These are phyloP conservation scores for Microplitis demolitor DNA, from an alignment of 1,140 invertebrate genomes.

Conservation along the genomic window DNA sequence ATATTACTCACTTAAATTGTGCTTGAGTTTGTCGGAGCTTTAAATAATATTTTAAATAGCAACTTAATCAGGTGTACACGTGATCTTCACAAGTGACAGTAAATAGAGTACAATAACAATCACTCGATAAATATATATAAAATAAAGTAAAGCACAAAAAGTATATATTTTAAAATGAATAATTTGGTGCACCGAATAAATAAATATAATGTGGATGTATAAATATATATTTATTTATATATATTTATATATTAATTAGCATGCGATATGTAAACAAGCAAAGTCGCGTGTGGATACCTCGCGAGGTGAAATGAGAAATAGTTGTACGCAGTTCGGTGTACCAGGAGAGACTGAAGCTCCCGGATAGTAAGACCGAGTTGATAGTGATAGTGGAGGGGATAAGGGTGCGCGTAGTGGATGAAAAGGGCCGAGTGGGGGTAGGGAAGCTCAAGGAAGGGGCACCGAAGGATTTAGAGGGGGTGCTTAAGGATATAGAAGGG, in stretches of 20 bases:
- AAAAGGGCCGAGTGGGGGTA: not conserved
- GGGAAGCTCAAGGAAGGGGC: not conserved
- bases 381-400: not conserved
- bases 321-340: conserved; percentile 42
- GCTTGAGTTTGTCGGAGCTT: not conserved
- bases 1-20: no score
- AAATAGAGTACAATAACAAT: no score
- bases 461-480: not conserved
- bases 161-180: no score
- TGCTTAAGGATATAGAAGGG: not conserved
- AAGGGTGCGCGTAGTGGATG: not conserved
- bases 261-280: not conserved
- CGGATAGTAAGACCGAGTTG: not conserved
- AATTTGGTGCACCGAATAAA: no score
- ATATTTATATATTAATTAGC: not conserved
- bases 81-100: not conserved
- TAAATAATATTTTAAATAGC: not conserved
- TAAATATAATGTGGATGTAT: no score
- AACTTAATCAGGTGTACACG: no score
- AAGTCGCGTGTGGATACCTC: conserved; percentile 15
- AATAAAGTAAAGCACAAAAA: no score
- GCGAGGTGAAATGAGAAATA: conserved; percentile 3
- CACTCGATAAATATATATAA: no score
- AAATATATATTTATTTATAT: no score
- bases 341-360: conserved; percentile 44